Evolutionary conservation across 2,888 invertebrate species (phyloP).

Genomic region (Drosophila atripex): DNA sequence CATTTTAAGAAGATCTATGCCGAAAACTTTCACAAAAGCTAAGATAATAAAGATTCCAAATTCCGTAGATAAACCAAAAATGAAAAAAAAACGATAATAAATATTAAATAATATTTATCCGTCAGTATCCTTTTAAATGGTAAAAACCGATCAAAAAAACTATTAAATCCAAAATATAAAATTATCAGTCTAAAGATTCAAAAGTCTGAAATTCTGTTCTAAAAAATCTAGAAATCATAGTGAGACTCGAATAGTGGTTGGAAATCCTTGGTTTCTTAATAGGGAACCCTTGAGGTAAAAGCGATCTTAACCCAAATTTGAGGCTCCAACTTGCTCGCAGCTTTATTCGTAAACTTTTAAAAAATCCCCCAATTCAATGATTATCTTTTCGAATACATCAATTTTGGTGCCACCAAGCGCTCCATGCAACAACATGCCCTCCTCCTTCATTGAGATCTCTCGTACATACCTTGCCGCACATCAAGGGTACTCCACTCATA

Average conservation of each 20-base stretch:
- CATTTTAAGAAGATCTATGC: background rate
- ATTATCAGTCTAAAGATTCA: too few relatives aligned
- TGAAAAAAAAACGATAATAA: background rate
- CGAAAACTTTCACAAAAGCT: background rate
- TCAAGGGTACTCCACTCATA: slow-evolving; percentile 47
- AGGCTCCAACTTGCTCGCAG: background rate
- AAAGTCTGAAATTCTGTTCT: too few relatives aligned
- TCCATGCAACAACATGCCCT: slow-evolving; percentile 13
- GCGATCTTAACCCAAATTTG: background rate
- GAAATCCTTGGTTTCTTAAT: background rate
- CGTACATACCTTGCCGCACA: slow-evolving; percentile 25
- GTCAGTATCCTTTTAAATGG: background rate
- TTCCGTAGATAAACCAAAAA: background rate
- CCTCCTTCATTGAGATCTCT: slow-evolving; percentile 13
- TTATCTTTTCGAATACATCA: slow-evolving; percentile 10
- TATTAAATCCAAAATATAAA: background rate
- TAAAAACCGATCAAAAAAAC: background rate
- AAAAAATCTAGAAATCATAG: background rate
- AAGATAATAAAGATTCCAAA: background rate
- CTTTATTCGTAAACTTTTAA: background rate
- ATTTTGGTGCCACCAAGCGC: slow-evolving; percentile 10
- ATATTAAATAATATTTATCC: background rate
- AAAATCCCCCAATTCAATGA: background rate
- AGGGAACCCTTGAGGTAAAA: background rate
- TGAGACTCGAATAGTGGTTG: too few relatives aligned